phyloP scores from a whole-genome alignment of 1,140 invertebrate genomes.

The Pogonognathellus flavescens region DNA sequence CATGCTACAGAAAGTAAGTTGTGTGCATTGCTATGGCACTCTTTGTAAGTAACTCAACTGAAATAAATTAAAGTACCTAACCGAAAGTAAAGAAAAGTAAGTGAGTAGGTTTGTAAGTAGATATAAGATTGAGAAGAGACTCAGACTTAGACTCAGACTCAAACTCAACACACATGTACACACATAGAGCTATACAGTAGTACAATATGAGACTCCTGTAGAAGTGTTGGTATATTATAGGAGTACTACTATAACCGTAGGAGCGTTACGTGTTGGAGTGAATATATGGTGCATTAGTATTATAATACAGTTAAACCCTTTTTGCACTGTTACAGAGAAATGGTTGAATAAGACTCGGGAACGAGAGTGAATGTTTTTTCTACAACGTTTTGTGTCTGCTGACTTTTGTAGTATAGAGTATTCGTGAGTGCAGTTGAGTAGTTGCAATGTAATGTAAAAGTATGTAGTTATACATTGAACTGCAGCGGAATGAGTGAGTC shows the following conservation, averaged over 20 bases:
- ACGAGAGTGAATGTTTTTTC: too few species aligned
- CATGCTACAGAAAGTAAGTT: not conserved
- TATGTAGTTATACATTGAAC: not conserved
- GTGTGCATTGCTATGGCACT: not conserved
- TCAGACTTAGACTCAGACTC: not conserved
- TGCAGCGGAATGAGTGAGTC: not conserved
- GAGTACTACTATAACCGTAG: not conserved
- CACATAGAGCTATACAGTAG: too few species aligned
- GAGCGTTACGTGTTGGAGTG: too few species aligned
- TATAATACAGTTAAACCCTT: too few species aligned
- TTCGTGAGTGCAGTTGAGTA: not conserved
- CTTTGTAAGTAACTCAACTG: not conserved
- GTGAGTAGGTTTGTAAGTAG: not conserved
- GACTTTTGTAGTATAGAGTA: too few species aligned
- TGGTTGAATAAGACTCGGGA: too few species aligned
- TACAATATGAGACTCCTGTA: too few species aligned
- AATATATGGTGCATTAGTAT: too few species aligned
- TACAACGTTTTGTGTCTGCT: too few species aligned
- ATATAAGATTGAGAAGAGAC: not conserved
- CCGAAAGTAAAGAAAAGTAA: not conserved
- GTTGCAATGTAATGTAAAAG: not conserved
- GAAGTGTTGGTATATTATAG: not conserved
- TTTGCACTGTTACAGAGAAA: too few species aligned
- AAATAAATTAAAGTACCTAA: not conserved
- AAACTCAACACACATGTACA: too few species aligned